Base-by-base conservation (phyloP, 2,888 invertebrate genomes). In the Tryphoninae sp. region DNA sequence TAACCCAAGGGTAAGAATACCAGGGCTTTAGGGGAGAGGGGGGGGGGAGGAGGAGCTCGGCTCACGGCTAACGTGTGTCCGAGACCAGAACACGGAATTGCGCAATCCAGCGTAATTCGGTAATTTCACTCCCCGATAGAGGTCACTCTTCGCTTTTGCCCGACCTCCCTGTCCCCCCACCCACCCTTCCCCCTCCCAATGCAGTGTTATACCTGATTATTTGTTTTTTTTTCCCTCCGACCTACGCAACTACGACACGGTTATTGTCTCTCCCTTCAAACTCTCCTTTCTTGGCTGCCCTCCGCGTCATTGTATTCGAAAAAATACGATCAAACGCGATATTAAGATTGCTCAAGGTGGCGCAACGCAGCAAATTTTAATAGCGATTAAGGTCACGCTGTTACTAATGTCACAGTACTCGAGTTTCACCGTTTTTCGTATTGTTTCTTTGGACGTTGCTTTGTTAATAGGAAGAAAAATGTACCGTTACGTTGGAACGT, bases 31-130 rank as follows among this genome's bases (percentile, higher is more conserved):
- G 7, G 13, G 2, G 13, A 2, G 2, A 13, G 3, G 1, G 6
- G 13, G 2, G 13, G 9, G 2, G 0, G 9, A 13, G 11, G 51
- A 22, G 33, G 59, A 45, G 61, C 51, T 19, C 55, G n/a, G 33
- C 49, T 67, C 33, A 61, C 33, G 59, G 33, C 49, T 26, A 49
- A 45, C 13, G 11, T 11, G 59, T 51, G n/a, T 59, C 19, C 49
- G 45, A 22, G 58, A 74, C 58, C 62, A 62, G 23, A 61, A 72
- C 65, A 75, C 51, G 62, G 61, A 19, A 80, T 84, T 81, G 80
- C 81, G 81, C 68, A 83, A 84, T 40, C 26, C 61, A 51, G 42
- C 64, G 81, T 80, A 84, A 83, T 79, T 71, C 55, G 64, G 55
- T 69, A 75, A 75, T 40, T 64, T 65, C 33, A 42, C 45, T 74